Base-by-base conservation (phyloP, 2,797 vertebrate genomes). In the Epinephelus coioides region DNA sequence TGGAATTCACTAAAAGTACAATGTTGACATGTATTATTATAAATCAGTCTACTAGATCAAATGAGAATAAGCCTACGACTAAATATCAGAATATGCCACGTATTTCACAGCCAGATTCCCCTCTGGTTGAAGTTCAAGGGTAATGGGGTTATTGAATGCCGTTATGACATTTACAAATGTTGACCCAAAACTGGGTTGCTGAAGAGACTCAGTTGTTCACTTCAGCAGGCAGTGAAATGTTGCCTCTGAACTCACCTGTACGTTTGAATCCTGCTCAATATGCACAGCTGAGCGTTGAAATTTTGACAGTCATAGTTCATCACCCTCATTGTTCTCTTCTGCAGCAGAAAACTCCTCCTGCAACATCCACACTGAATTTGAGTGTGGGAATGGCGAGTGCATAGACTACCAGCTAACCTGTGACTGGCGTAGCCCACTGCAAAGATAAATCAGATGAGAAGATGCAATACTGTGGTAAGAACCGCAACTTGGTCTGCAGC, bases 371-470 rank as follows among this genome's bases (percentile, higher is more conserved):
- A 96, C 95, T 1, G 97, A 99, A 77, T 99, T 99, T 91, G 97
- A 99, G 84, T 99, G 98, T 88, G 97, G 97, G 12, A 99, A 99
- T 3, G 97, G 98, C 34, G 97, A 99, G 83, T 99, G 98, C 87
- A 95, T 99, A 76, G 96, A 97, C 93, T 99, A 99, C 86, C 96
- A 97, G 78, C 89, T 98, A 34, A 98, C 98, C 27, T 99, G 98
- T 64, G 98, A 99, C n/a, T 66, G 97, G 97, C 43, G 65, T 95
- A n/a, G 92, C 96, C 69, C 97, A 99, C 47, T 99, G 98, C 94
- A 99, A 99, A 90, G 98, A 99, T 93, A 98, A 98, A 86, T 99
- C 98, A 0, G 98, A 99, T 85, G 98, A 99, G 90, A 99, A 99
- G 87, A 96, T 98, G 86, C 97, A 98, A 73, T 99, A 98, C 84